A percentile compares a stretch with the other conserved stretches of the same genome.
phyloP scores from a whole-genome alignment of 1,140 invertebrate species.

The Chionoecetes opilio region DNA sequence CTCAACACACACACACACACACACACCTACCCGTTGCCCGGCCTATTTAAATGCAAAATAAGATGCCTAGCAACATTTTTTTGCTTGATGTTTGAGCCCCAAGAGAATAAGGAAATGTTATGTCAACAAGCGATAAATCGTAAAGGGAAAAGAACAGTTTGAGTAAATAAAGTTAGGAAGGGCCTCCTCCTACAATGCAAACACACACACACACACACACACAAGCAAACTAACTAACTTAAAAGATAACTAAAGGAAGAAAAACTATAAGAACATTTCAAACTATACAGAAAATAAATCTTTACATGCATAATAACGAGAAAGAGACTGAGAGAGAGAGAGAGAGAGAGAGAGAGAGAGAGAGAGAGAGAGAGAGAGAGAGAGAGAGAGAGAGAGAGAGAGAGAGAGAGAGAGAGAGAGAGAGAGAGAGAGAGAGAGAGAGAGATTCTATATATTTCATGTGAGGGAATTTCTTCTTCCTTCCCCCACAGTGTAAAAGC shows the following conservation, averaged over 20 bases:
- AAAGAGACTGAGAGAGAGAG: too few species aligned
- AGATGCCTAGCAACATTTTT: background rate
- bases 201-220: too few species aligned
- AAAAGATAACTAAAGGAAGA: background rate
- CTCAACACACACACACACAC: background rate
- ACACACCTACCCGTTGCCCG: background rate
- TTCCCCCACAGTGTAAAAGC: background rate
- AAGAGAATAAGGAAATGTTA: background rate
- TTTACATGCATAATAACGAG: too few species aligned
- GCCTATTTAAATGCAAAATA: background rate
- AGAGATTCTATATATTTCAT: background rate
- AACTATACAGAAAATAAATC: background rate
- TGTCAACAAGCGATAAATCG: background rate
- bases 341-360: background rate
- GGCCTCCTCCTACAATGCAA: too few species aligned
- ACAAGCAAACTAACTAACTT: too few species aligned
- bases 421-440: conserved; percentile 22
- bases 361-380: conserved; percentile 27
- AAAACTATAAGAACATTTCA: background rate
- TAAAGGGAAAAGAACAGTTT: too few species aligned
- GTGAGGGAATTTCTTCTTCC: background rate
- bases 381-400: conserved; percentile 23
- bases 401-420: conserved; percentile 27
- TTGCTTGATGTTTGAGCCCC: background rate
- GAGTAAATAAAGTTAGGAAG: too few species aligned